Evolutionary conservation across 2,888 invertebrate genomes (phyloP).

Genomic region (Deroplatys truncata): DNA sequence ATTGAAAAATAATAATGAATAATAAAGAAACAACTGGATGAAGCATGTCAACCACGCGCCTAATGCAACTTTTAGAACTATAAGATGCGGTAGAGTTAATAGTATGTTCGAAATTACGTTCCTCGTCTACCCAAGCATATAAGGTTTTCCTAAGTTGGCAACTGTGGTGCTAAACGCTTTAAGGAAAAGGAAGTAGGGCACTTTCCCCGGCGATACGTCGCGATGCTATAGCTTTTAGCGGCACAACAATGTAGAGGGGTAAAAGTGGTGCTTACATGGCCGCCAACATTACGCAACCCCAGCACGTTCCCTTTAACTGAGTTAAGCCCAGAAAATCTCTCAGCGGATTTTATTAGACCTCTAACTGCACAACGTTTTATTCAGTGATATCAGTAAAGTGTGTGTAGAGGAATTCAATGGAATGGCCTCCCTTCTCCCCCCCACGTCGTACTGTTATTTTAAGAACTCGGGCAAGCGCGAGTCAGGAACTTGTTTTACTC

Average conservation of each 20-base stretch:
- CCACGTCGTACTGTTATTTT: not conserved
- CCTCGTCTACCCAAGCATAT: too few relatives aligned
- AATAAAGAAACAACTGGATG: too few relatives aligned
- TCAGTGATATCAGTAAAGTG: constrained; percentile 6
- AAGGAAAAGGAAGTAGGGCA: too few relatives aligned
- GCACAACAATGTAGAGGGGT: not conserved
- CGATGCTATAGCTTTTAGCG: not conserved
- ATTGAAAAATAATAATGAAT: too few relatives aligned
- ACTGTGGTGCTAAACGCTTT: too few relatives aligned
- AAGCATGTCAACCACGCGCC: too few relatives aligned
- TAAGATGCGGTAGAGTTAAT: too few relatives aligned
- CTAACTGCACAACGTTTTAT: constrained; percentile 7
- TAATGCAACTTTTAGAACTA: too few relatives aligned
- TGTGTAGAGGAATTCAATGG: not conserved
- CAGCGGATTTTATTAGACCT: constrained; percentile 6
- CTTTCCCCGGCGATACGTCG: too few relatives aligned
- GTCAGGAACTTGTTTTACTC: not conserved
- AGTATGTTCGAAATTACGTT: too few relatives aligned
- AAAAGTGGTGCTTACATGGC: not conserved
- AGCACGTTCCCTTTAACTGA: constrained; percentile 8
- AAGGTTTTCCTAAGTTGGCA: too few relatives aligned
- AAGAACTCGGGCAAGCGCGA: not conserved
- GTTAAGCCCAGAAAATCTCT: constrained; percentile 2
- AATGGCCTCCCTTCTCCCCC: not conserved
- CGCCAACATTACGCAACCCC: not conserved